A percentile compares a stretch with the other conserved stretches of the same genome.
Conservation (phyloP, 2,113 vertebrate species). For the Cranoglanis bouderius region DNA sequence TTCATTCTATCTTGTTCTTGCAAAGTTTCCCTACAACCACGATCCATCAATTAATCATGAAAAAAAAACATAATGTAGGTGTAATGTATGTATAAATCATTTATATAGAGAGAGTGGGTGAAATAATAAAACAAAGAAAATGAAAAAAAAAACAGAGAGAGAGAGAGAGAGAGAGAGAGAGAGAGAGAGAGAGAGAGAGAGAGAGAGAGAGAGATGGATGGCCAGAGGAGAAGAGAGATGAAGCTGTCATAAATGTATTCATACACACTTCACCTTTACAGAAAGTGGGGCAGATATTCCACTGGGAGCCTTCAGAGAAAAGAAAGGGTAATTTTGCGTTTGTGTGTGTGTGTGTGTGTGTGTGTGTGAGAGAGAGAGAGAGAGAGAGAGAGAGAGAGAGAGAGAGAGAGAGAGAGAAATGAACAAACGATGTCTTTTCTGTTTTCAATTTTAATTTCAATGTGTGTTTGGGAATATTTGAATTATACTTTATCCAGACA, state of each 20-base stretch:
- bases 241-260: not conserved
- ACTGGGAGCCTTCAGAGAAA: not conserved
- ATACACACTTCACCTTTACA: constrained; percentile 19
- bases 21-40: constrained; percentile 1
- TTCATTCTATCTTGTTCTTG: not conserved
- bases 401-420: not conserved
- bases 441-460: not conserved
- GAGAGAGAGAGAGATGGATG: not conserved
- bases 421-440: not conserved
- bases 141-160: not conserved
- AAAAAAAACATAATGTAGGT: constrained; percentile 1
- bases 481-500: not conserved
- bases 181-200: not conserved
- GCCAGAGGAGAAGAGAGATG: not conserved
- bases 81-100: constrained; percentile 14
- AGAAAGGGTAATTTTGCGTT: not conserved
- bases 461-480: no score
- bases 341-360: not conserved
- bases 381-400: no score
- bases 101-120: constrained; percentile 3
- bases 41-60: constrained; percentile 25
- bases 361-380: no score
- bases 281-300: constrained; percentile 26
- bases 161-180: not conserved
- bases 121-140: not conserved